Base-by-base conservation (phyloP, 2,888 invertebrate species). In the Xestia ashworthii region DNA sequence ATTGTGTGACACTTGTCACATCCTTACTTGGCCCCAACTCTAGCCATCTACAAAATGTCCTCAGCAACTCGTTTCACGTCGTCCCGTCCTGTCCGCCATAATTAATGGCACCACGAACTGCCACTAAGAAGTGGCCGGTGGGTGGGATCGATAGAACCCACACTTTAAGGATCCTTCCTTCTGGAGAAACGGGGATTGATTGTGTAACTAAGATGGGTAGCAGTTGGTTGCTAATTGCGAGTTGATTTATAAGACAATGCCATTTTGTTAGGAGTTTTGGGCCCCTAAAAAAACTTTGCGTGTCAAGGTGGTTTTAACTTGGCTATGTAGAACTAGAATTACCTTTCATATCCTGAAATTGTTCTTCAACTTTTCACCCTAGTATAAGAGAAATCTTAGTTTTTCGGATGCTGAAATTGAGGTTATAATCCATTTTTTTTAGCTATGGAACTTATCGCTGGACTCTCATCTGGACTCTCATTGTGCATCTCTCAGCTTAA, bases 51-150 rank as follows among this genome's bases (percentile, higher is more conserved):
- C 12, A 74, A 72, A 69, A 76, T 76, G 81, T 81, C 62, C 75
- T 75, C 83, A 50, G 53, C 81, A 66, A 81, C 82, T 83, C 71
- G 71, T 78, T 82, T 22, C 74, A 70, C 67, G 74, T 74, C 70
- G 71, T 81, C 78, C 69, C 58, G 76, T 80, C 79, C 90, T 90
- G 91, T 91, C 93, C 89, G 92, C 93, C 94, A 94, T 96, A 95
- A 96, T 95, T 95, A 95, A 95, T 95, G 94, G 93, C 92, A 76
- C 76, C 77, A 83, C 82, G 92, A 96, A 95, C 94, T 95, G 95
- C 93, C 93, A 93, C 94, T 95, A 96, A 96, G 96, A 96, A 94
- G 93, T 86, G 87, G 79, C 67, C 77, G 89, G 91, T 89, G 94
- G 94, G 93, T 87, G 91, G 89, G 95, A 94, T 96, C 95, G 94